Evolutionary conservation across 1,140 invertebrate species (phyloP).

Genomic region (Drosophila saltans): DNA sequence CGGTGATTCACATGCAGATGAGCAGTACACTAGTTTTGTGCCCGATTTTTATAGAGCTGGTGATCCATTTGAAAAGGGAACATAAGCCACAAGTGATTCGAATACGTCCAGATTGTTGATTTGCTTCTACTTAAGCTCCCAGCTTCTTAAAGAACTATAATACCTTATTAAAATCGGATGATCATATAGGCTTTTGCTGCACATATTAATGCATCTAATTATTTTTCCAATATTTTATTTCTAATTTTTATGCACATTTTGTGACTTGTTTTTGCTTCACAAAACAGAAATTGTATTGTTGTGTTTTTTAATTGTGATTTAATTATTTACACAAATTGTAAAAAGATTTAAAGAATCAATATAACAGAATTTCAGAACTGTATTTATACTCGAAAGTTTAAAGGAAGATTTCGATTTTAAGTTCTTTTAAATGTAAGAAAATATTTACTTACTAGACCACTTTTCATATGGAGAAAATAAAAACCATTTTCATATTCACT

Average conservation of each 20-base stretch:
- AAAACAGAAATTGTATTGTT: slow-evolving; percentile 29
- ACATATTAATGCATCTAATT: slow-evolving; percentile 8
- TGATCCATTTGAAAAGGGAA: slow-evolving; percentile 49
- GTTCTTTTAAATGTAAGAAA: too few relatives aligned
- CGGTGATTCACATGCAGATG: not conserved
- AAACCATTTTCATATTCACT: too few relatives aligned
- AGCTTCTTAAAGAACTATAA: too few relatives aligned
- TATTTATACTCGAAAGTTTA: too few relatives aligned
- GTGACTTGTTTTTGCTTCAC: slow-evolving; percentile 12
- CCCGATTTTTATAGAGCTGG: slow-evolving; percentile 65
- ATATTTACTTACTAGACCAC: too few relatives aligned
- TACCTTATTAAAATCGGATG: not conserved
- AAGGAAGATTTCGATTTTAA: too few relatives aligned
- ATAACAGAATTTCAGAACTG: not conserved
- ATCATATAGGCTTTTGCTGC: not conserved
- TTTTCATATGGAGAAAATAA: too few relatives aligned
- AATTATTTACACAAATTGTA: slow-evolving; percentile 55
- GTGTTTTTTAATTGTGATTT: slow-evolving; percentile 67
- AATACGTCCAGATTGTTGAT: slow-evolving; percentile 58
- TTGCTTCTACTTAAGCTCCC: not conserved
- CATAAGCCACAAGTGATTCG: not conserved
- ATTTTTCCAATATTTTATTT: slow-evolving; percentile 13
- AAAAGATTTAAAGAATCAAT: slow-evolving; percentile 38
- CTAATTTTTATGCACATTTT: slow-evolving; percentile 24
- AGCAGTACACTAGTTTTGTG: slow-evolving; percentile 68